Evolutionary conservation across 2,113 vertebrate genomes (phyloP), one percentile per base, ranked within the genome.

Genomic region (Mobula birostris): DNA sequence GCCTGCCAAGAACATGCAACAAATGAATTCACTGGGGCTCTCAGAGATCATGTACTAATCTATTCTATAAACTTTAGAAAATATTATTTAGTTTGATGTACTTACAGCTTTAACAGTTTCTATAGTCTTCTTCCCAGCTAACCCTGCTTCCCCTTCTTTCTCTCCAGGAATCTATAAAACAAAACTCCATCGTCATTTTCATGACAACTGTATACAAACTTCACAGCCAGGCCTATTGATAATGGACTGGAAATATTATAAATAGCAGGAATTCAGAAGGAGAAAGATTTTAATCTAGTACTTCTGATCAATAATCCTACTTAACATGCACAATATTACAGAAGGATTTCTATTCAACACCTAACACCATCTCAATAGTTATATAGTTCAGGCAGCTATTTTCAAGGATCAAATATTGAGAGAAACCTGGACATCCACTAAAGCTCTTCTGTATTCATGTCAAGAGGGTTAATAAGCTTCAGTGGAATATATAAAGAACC

Each of bases 91-190:
- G 32, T 74, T 56, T 32, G 19, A 36, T 14, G 29, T 74, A 97
- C 98, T 98, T 96, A 99, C 99, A 94, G 98, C 98, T 97, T 99
- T 99, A 95, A 99, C 96, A 0, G 98, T 99, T 96, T 99, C 99
- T 2, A 98, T 96, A 0, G 98, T 99, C 95, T 99, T 99, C 97
- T 97, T 99, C 66, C 96, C 98, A 2, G 99, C 98, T 76, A 98
- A 97, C 8, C 98, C 98, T 0, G 95, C 97, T 94, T 99, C 98
- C 94, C 98, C 98, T 95, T 97, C 96, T 0, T 95, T 97, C 96
- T 99, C 99, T 94, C 99, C 99, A 32, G 99, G 97, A 94, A 99
- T 98, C 99, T 99, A 95, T 8, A 94, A 96, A 94, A 95, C 15
- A 70, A 72, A 92, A 40, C 61, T 68, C 17, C 63, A 66, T 70